Base-by-base conservation (phyloP, 2,888 invertebrate genomes). In the Argyresthia albistria region DNA sequence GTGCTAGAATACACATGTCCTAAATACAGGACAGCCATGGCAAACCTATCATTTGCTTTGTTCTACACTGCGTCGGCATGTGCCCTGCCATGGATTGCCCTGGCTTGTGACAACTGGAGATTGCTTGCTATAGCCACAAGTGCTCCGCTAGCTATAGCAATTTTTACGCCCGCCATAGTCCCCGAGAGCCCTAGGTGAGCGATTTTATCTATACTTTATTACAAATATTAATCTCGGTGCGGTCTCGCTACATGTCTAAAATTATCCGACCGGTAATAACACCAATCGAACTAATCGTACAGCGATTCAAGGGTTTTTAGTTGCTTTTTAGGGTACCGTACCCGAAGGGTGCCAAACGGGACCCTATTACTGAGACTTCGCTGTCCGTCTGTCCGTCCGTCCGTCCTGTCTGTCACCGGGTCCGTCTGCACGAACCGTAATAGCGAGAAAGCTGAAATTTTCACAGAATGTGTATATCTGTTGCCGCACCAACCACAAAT, bases 141-240 rank as follows among this genome's bases (percentile, higher is more conserved):
- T 55, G 54, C 74, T 14, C 80, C 80, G 1, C 62, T 81, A 65
- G 66, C 59, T 0, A 53, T 76, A 8, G 58, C 72, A 4, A 8
- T 81, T 39, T 39, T 80, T 3, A 64, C 76, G 8, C 76, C 73
- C 8, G 63, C 76, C 11, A 50, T 79, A 15, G 61, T 80, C 36
- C 79, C 80, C 1, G 82, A 83, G 58, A 83, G 82, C 55, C 76
- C 82, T 10, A 67, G 75, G 50, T 83, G 81, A 43, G 14, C 2
- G 25, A 25, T 6, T 25, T 4, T 25, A n/a, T n/a, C n/a, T n/a
- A n/a, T n/a, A n/a, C 9, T 9, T 8, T 9, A 37, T 37, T 8
- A 8, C 37, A 37, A 37, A 37, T 9, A 7, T 7, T 37, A 37
- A 9, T 8, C 7, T 37, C 9, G 9, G 37, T 37, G 7, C 8